Conservation (phyloP, 1,140 invertebrate species). For the Aradophagus sp. region DNA sequence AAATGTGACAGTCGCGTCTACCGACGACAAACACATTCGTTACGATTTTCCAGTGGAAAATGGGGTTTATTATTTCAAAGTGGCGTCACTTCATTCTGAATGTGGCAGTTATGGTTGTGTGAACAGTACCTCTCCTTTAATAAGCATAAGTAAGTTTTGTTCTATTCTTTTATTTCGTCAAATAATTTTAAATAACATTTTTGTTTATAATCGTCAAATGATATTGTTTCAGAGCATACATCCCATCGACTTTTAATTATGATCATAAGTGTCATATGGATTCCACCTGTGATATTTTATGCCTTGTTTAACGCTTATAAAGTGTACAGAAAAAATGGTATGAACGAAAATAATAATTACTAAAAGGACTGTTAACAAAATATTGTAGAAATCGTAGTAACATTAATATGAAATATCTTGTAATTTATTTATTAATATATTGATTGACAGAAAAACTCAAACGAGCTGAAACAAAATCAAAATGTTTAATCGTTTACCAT, state of each 20-base stretch:
- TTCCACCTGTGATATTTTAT: slow-evolving; percentile 68
- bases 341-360: too few relatives aligned
- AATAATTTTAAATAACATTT: too few relatives aligned
- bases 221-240: slow-evolving; percentile 62
- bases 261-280: slow-evolving; percentile 71
- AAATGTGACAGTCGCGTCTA: slow-evolving; percentile 40
- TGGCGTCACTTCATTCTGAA: slow-evolving; percentile 64
- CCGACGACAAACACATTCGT: slow-evolving; percentile 35
- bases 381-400: too few relatives aligned
- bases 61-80: slow-evolving; percentile 67
- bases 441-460: slow-evolving; percentile 52
- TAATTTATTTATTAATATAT: slow-evolving; percentile 21
- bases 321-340: slow-evolving; percentile 63
- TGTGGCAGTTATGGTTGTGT: slow-evolving; percentile 64
- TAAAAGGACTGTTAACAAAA: too few relatives aligned
- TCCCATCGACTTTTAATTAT: slow-evolving; percentile 66
- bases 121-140: slow-evolving; percentile 66
- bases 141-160: slow-evolving; percentile 64
- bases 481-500: slow-evolving; percentile 68
- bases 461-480: slow-evolving; percentile 56
- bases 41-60: slow-evolving; percentile 58
- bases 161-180: too few relatives aligned
- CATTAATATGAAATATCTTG: too few relatives aligned
- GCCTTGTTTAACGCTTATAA: slow-evolving; percentile 66
- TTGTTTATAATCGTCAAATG: slow-evolving; percentile 1